Evolutionary conservation across 2,113 vertebrate genomes (phyloP).

Genomic region (Empidonax alnorum): DNA sequence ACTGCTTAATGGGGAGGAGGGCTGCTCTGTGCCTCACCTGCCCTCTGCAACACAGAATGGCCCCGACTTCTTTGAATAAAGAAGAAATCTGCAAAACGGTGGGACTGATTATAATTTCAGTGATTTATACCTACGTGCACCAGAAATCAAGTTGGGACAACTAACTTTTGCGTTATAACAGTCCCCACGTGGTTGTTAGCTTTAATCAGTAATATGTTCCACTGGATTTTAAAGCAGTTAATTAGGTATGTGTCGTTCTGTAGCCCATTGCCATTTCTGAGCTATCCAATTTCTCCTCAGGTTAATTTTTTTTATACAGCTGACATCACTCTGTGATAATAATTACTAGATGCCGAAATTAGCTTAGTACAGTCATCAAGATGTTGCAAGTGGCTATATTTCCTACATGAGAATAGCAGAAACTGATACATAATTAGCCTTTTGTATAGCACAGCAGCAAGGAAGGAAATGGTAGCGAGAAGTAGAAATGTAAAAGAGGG

Average conservation of each 20-base stretch:
- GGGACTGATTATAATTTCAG: neutral
- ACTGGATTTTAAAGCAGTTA: neutral
- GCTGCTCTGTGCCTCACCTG: neutral
- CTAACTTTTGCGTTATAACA: neutral
- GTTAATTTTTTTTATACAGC: neutral
- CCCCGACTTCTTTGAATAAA: neutral
- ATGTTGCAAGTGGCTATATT: neutral
- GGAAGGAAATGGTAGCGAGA: neutral
- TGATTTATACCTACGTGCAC: neutral
- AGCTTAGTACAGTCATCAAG: neutral
- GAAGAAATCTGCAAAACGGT: neutral
- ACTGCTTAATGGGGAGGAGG: neutral
- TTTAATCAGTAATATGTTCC: neutral
- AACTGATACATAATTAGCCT: neutral
- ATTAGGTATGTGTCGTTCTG: neutral
- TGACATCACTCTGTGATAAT: neutral
- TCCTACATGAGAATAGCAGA: neutral
- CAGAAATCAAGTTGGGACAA: neutral
- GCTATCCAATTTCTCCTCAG: neutral
- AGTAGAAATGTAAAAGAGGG: neutral
- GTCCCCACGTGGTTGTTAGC: neutral
- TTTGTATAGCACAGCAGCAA: neutral
- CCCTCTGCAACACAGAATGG: neutral
- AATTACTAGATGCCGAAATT: slow-evolving; percentile 3
- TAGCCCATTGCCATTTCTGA: neutral